Percentiles rank a stretch among this genome's conserved stretches.
Conservation (phyloP, 2,888 invertebrate genomes). For the Gymnocheta viridis region DNA sequence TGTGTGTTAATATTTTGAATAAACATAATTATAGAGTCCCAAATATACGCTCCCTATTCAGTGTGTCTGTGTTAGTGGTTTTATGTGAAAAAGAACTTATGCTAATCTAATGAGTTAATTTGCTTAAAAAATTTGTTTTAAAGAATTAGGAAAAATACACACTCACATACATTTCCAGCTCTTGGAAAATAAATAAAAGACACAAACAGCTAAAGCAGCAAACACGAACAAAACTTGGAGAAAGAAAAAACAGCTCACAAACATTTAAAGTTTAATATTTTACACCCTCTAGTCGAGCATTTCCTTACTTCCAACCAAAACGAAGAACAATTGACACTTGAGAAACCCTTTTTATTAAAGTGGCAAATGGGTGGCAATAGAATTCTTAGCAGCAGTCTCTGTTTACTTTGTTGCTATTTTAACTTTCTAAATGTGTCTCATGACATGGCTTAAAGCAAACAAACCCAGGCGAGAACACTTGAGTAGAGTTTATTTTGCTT, state of each 20-base stretch:
- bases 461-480: conserved; percentile 42
- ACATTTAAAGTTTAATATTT: conserved; percentile 12
- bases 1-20: conserved; percentile 11
- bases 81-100: conserved; percentile 9
- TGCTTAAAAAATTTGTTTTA: conserved; percentile 19
- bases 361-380: conserved; percentile 38
- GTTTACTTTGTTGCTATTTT: conserved; percentile 25
- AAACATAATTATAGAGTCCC: conserved; percentile 4
- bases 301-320: conserved; percentile 33
- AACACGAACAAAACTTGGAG: neutral
- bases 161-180: neutral
- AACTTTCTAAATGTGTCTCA: conserved; percentile 33
- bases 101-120: conserved; percentile 59
- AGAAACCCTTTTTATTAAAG: conserved; percentile 58
- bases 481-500: neutral
- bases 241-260: neutral
- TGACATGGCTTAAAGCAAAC: conserved; percentile 40
- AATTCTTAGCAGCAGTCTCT: conserved; percentile 1
- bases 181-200: neutral
- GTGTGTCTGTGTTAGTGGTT: neutral
- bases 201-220: neutral
- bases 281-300: conserved; percentile 31
- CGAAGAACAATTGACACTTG: conserved; percentile 62
- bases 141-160: neutral
- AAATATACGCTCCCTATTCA: neutral